Percentiles rank a stretch among this genome's conserved stretches.
Evolutionary conservation across 2,797 vertebrate species (phyloP).

Genomic region (Eulemur rubriventer): DNA sequence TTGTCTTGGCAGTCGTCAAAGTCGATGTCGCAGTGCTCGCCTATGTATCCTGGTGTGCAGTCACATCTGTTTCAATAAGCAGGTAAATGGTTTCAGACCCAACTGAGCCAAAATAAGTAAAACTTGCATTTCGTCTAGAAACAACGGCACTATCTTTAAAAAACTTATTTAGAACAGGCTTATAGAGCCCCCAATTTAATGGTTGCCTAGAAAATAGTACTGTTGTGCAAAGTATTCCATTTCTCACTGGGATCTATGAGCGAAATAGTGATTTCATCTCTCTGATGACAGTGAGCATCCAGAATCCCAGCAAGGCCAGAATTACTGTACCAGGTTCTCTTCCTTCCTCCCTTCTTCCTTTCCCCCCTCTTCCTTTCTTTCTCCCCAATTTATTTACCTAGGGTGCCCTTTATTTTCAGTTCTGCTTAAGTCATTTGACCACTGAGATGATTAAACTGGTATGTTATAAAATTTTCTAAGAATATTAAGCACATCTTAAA

Average conservation of each 20-base stretch:
- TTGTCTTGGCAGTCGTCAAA: slow-evolving; percentile 97
- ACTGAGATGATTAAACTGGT: not conserved
- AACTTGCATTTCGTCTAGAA: not conserved
- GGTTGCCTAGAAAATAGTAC: not conserved
- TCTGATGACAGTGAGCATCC: accelerated
- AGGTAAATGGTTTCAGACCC: not conserved
- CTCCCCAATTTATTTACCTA: not conserved
- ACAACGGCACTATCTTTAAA: not conserved
- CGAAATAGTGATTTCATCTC: not conserved
- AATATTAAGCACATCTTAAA: not conserved
- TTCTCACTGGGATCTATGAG: not conserved
- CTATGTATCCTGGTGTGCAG: slow-evolving; percentile 95
- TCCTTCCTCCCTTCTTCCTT: too few relatives aligned
- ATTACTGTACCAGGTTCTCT: not conserved
- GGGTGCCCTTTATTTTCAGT: not conserved
- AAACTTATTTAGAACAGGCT: not conserved
- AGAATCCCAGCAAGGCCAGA: not conserved
- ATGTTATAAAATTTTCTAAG: not conserved
- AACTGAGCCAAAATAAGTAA: not conserved
- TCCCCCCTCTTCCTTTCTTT: not conserved
- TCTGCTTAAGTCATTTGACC: not conserved
- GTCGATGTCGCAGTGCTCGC: slow-evolving; percentile 95
- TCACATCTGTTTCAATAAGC: slow-evolving; percentile 90
- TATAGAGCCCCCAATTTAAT: not conserved
- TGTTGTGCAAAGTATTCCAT: not conserved